Base-by-base conservation (phyloP, 2,113 vertebrate genomes). In the Danionella cerebrum region DNA sequence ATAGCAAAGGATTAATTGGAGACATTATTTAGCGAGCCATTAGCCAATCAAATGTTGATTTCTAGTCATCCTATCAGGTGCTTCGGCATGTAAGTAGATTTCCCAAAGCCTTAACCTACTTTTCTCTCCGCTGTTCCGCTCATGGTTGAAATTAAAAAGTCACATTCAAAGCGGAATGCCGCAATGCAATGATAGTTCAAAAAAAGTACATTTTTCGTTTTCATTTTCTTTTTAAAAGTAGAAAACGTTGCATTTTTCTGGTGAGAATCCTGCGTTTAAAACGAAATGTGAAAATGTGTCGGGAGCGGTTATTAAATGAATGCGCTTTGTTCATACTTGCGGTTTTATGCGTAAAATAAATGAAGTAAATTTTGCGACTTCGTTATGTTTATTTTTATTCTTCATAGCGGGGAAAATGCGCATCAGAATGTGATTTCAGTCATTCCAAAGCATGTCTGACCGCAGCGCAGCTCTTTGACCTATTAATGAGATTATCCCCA, bases 21-120 rank as follows among this genome's bases (percentile, higher is more conserved):
- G 27, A 33, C 59, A 45, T 47, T 63, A 45, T 45, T 55, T 44
- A 21, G 51, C 35, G 31, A 45, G 42, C 31, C 29, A 59, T 59
- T 48, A 60, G 54, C 54, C 54, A 69, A 69, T 69, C 44, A 59
- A 69, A 59, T 50, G 44, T 41, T 69, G 22, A 41, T 39, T 35
- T 42, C 50, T 54, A 38, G 11, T 2, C 39, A 24, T 35, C 42
- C 41, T 22, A 63, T 58, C 52, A 47, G 29, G 65, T 57, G 16
- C 45, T 33, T 42, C 24, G 14, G 16, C n/a, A 38, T 52, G 44
- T 33, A 60, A 51, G 55, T 55, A 60, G 54, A 69, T 60, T 51
- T 60, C 33, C 38, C 42, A 60, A 52, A 62, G 55, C 55, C 16
- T 41, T 42, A 51, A 62, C 35, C 67, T 52, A 52, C 35, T 62